Evolutionary conservation across 1,140 invertebrate genomes (phyloP).

Genomic region (Drosophila kurseongensis): DNA sequence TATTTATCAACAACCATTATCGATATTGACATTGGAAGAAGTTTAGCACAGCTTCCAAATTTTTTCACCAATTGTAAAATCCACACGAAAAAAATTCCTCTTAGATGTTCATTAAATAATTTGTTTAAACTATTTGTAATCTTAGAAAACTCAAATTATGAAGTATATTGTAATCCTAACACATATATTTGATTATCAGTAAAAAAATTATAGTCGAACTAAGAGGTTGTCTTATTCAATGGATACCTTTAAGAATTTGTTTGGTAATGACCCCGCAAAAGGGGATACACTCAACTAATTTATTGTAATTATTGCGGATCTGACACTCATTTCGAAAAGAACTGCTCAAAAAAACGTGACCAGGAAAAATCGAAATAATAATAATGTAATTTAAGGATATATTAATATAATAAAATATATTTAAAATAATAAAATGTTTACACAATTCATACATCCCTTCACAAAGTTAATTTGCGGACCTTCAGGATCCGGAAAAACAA

Average conservation of each 20-base stretch:
- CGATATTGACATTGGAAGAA: neutral
- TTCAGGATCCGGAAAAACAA: neutral
- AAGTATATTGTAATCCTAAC: neutral
- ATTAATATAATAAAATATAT: neutral
- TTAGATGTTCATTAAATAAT: conserved; percentile 1
- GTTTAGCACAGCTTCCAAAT: neutral
- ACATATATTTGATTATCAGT: neutral
- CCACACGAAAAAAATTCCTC: neutral
- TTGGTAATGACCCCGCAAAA: neutral
- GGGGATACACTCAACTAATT: neutral
- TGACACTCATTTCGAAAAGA: conserved; percentile 3
- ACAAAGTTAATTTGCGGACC: too few species aligned
- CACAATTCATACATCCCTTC: neutral
- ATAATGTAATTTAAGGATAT: neutral
- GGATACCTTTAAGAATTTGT: neutral
- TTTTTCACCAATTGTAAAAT: neutral
- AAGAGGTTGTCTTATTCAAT: neutral
- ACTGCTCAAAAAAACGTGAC: conserved; percentile 2
- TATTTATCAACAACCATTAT: neutral
- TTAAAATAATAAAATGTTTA: neutral
- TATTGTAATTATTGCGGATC: conserved; percentile 3
- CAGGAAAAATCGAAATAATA: neutral
- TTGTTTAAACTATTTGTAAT: neutral
- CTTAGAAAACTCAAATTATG: neutral
- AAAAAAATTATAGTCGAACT: neutral